These are phyloP conservation scores for Synchiropus splendidus DNA, from an alignment of 2,113 vertebrate species.

Conservation along the genomic window DNA sequence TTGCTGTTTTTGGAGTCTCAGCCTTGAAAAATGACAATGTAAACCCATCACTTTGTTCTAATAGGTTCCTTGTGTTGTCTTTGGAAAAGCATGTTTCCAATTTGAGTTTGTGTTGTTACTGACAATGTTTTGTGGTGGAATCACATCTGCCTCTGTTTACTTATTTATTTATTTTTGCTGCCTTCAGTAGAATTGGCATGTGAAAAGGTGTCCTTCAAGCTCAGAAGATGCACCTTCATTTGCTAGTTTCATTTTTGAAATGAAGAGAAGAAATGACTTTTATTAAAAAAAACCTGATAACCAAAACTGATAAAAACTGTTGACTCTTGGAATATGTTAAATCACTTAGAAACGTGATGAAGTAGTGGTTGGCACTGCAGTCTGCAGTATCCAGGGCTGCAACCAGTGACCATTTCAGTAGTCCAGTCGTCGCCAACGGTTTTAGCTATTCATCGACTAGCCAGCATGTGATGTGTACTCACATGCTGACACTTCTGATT, in stretches of 20 bases:
- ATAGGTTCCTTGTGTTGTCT: slow-evolving; percentile 38
- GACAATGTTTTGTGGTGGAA: slow-evolving; percentile 2
- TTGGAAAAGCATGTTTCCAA: slow-evolving; percentile 9
- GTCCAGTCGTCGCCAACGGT: too few relatives aligned
- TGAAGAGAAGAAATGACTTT: too few relatives aligned
- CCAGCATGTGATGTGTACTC: too few relatives aligned
- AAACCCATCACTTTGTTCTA: slow-evolving; percentile 21
- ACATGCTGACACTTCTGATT: too few relatives aligned
- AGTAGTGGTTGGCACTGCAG: too few relatives aligned
- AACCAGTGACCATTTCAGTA: too few relatives aligned
- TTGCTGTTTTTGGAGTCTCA: slow-evolving; percentile 4
- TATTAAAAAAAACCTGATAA: too few relatives aligned
- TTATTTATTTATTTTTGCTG: slow-evolving; percentile 10
- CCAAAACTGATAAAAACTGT: too few relatives aligned
- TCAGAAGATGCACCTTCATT: slow-evolving; percentile 21
- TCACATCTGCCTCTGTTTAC: slow-evolving; percentile 4
- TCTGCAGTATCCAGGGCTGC: too few relatives aligned
- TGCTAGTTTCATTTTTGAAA: too few relatives aligned
- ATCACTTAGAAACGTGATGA: slow-evolving; percentile 10
- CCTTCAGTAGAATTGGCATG: slow-evolving; percentile 16
- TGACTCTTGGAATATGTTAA: slow-evolving; percentile 2
- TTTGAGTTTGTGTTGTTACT: slow-evolving; percentile 10
- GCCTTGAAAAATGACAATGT: slow-evolving; percentile 12
- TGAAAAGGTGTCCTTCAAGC: slow-evolving; percentile 19
- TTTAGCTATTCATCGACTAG: too few relatives aligned